phyloP scores from a whole-genome alignment of 2,113 vertebrate genomes.

The Tyto alba region DNA sequence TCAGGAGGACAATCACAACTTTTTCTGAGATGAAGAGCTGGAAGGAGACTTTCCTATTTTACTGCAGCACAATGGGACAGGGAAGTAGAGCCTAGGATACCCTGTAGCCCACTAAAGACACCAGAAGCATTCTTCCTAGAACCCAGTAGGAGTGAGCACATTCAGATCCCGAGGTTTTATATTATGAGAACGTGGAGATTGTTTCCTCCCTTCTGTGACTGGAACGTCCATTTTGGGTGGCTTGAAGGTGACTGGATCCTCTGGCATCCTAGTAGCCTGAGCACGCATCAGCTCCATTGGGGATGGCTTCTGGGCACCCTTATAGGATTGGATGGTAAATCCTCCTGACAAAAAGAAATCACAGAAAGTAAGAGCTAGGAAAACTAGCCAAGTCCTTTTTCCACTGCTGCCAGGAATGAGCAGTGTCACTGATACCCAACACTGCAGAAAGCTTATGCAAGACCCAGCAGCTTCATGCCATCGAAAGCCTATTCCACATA shows the following conservation, averaged over 20 bases:
- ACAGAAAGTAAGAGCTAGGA: neutral
- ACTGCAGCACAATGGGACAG: neutral
- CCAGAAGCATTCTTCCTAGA: slow-evolving; percentile 64
- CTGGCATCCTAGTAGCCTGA: slow-evolving; percentile 79
- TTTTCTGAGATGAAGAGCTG: neutral
- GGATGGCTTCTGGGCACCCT: slow-evolving; percentile 85
- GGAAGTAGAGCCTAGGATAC: neutral
- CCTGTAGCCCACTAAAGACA: neutral
- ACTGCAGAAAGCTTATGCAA: neutral
- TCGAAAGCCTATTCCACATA: neutral
- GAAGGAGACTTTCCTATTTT: slow-evolving; percentile 30
- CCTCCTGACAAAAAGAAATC: slow-evolving; percentile 58
- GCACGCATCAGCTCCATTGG: slow-evolving; percentile 87
- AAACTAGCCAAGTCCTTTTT: neutral
- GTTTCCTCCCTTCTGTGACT: slow-evolving; percentile 72
- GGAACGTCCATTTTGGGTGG: slow-evolving; percentile 85
- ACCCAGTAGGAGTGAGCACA: slow-evolving; percentile 87
- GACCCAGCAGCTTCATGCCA: neutral
- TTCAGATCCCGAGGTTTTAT: slow-evolving; percentile 89
- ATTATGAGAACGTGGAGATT: slow-evolving; percentile 77
- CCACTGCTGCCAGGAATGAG: neutral
- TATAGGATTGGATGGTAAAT: slow-evolving; percentile 86
- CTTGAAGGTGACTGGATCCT: slow-evolving; percentile 77
- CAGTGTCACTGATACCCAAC: neutral
- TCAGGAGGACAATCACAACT: neutral